Evolutionary conservation across 2,113 vertebrate genomes (phyloP).

Genomic region (Rhadina sibilatrix): DNA sequence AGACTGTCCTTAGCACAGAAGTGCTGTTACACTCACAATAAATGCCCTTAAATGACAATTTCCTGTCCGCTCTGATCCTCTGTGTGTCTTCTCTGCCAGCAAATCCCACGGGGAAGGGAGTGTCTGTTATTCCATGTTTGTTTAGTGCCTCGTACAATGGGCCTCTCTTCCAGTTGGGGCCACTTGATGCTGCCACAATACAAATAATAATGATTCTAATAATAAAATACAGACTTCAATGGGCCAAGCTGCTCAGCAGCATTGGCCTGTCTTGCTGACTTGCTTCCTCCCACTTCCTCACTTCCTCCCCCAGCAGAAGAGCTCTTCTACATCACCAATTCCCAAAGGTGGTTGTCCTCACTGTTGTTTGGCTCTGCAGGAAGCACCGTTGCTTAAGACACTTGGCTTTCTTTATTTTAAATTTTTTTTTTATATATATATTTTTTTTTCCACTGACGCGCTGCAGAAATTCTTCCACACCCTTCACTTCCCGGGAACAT

Average conservation of each 20-base stretch:
- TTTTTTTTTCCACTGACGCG: not conserved
- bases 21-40: not conserved
- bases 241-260: constrained; percentile 22
- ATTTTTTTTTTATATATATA: not conserved
- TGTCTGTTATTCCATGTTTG: constrained; percentile 18
- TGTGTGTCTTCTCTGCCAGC: not conserved
- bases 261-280: constrained; percentile 31
- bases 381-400: constrained; percentile 48
- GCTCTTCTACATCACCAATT: constrained; percentile 47
- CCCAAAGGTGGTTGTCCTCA: constrained; percentile 44
- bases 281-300: constrained; percentile 53
- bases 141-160: constrained; percentile 40
- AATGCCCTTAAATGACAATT: constrained; percentile 22
- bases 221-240: constrained; percentile 56
- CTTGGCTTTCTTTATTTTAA: not conserved
- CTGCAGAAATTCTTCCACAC: constrained; percentile 16
- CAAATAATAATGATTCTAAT: constrained; percentile 59
- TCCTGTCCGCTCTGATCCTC: constrained; percentile 15
- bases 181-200: constrained; percentile 42
- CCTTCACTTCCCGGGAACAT: constrained; percentile 1
- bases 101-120: constrained; percentile 42
- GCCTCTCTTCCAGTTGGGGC: constrained; percentile 15
- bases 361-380: constrained; percentile 56
- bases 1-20: not conserved
- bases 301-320: not conserved